Base-by-base conservation (phyloP, 2,797 vertebrate genomes). In the Ptychadena robeensis region DNA sequence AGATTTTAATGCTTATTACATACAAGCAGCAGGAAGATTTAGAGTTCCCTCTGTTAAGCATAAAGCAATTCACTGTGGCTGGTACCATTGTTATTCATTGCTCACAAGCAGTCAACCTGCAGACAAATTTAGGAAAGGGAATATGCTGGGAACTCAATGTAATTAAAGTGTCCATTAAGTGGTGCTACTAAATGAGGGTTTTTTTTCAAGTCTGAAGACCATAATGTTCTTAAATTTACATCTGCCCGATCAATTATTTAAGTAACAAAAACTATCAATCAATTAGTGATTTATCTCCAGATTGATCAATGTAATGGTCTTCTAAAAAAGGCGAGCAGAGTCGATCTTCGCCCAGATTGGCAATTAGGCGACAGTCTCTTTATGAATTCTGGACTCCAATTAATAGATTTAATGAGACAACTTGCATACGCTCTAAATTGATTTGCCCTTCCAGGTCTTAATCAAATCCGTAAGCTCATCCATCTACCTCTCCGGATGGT, bases 361-460 rank as follows among this genome's bases (percentile, higher is more conserved):
- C 81, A 83, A 83, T 82, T 82, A 82, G 28, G 53, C 44, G 66
- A 67, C 22, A 11, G 6, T 11, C 57, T 31, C 73, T 65, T 82
- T 82, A 82, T 77, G 73, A 76, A 77, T 78, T 83, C 38, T 38
- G 34, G 70, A 72, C 64, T 71, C 67, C 73, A 83, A 83, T 83
- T 83, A 83, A 83, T 83, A 78, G 81, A 83, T 72, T 82, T 83
- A 83, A 83, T 72, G 74, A 83, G 81, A 72, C 74, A 78, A 65
- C 66, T 65, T 48, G 74, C 48, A 31, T 48, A 57, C 37, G 74
- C 74, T 65, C 37, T 4, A 4, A 57, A 78, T 78, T 64, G 81
- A 83, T 83, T 78, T 66, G 74, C 81, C 81, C 73, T 64, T 18
- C n/a, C 34, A 78, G 74, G 73, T 78, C 74, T 72, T 83, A 48